phyloP scores from a whole-genome alignment of 1,140 invertebrate species.

The Drosophila nigromelanica region DNA sequence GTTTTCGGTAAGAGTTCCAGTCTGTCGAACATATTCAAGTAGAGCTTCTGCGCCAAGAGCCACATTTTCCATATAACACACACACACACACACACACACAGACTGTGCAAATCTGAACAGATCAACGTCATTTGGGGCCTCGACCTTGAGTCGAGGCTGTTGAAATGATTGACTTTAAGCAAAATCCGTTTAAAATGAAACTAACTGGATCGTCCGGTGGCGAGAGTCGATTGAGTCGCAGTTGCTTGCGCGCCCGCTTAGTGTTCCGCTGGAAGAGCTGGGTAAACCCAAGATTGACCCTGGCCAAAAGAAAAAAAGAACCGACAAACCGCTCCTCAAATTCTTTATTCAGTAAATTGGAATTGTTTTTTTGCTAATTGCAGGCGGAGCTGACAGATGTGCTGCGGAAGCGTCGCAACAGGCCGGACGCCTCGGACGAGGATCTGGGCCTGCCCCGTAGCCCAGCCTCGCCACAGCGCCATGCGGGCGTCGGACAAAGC shows the following conservation, averaged over 20 bases:
- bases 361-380: not conserved
- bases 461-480: slow-evolving; percentile 77
- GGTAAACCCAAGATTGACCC: slow-evolving; percentile 50
- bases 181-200: slow-evolving; percentile 82
- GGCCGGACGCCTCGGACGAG: slow-evolving; percentile 82
- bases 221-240: slow-evolving; percentile 71
- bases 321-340: not conserved
- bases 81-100: no score
- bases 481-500: slow-evolving; percentile 32
- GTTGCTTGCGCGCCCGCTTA: slow-evolving; percentile 73
- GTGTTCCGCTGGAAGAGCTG: slow-evolving; percentile 83
- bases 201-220: slow-evolving; percentile 54
- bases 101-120: not conserved
- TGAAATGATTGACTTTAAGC: slow-evolving; percentile 80
- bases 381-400: slow-evolving; percentile 83
- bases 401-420: slow-evolving; percentile 78
- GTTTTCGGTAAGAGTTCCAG: slow-evolving; percentile 67
- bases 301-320: not conserved
- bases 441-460: slow-evolving; percentile 81
- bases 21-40: not conserved
- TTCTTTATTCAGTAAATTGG: not conserved
- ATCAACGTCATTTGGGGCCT: slow-evolving; percentile 49
- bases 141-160: slow-evolving; percentile 30
- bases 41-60: no score
- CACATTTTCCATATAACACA: not conserved